Evolutionary conservation across 2,888 invertebrate species (phyloP).

Genomic region (Drosophila sordidula): DNA sequence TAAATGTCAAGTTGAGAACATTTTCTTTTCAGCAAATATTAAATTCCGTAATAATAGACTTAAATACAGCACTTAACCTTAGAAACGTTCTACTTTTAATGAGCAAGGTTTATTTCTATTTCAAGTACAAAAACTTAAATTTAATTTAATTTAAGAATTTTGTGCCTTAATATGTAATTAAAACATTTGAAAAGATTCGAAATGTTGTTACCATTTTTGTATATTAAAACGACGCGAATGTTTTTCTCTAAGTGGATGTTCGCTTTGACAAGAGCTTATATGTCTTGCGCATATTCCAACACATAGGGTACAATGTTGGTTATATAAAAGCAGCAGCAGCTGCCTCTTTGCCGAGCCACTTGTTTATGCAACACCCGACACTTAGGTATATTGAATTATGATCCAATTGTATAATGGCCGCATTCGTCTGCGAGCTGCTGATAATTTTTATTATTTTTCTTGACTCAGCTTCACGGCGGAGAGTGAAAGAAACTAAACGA

Average conservation of each 20-base stretch:
- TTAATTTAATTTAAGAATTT: too few relatives aligned
- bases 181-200: too few relatives aligned
- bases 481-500: background rate
- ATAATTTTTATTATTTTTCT: slow-evolving; percentile 6
- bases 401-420: slow-evolving; percentile 9
- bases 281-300: background rate
- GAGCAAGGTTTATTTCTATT: too few relatives aligned
- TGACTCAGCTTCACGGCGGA: slow-evolving; percentile 25
- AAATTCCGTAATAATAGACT: too few relatives aligned
- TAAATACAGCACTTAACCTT: too few relatives aligned
- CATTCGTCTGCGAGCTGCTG: background rate
- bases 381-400: slow-evolving; percentile 26
- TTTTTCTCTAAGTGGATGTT: background rate
- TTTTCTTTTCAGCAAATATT: too few relatives aligned
- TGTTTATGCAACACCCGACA: slow-evolving; percentile 34
- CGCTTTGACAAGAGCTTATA: background rate
- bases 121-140: too few relatives aligned
- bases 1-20: too few relatives aligned
- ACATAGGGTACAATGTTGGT: background rate
- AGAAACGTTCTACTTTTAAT: too few relatives aligned
- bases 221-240: too few relatives aligned
- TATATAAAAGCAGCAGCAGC: background rate
- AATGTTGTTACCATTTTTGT: too few relatives aligned
- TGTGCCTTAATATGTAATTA: too few relatives aligned
- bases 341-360: slow-evolving; percentile 3